Evolutionary conservation across 1,140 invertebrate species (phyloP), one percentile per base, ranked within the genome.

Genomic region (Polypedilum pembai): DNA sequence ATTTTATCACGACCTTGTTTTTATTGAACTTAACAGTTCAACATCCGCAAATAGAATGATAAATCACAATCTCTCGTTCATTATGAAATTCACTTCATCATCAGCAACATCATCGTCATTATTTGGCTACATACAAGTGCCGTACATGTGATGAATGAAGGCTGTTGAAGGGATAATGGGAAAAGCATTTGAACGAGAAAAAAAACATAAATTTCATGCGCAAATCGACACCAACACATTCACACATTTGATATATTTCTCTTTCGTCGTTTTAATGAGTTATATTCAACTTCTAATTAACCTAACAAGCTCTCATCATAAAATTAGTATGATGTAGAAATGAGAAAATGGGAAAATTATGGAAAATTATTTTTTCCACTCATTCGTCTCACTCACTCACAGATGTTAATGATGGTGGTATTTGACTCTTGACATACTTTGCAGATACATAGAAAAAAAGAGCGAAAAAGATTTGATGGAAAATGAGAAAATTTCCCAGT

Each of bases 321-420:
- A n/a, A 20, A 20, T 69, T 8, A 69, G 7, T 18, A 20, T 33
- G 24, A 69, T 69, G 65, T 69, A 69, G 65, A 69, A 69, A 69
- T 18, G 65, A 69, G 65, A 69, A 69, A 69, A 69, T 69, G 65
- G 65, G 20, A 69, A 69, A 69, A 69, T 69, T 69, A 69, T 69
- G 65, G 65, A 69, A 69, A 69, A 21, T 69, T 69, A 69, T 18
- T 69, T 56, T 18, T 69, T 18, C 65, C 65, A 66, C 7, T 69
- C 20, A 18, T 69, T 15, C 3, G 0, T 56, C n/a, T 15, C 8
- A 10, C 7, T 10, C 41, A 3, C 1, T 8, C 15, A 45, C 1
- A 41, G 40, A 5, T 41, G 40, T 10, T 45, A 15, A 4, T n/a
- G 4, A 56, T 56, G 45, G 7, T 0, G 12, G 45, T 56, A 12